Conservation (phyloP, 2,113 vertebrate species). For the Poeciliopsis occidentalis region DNA sequence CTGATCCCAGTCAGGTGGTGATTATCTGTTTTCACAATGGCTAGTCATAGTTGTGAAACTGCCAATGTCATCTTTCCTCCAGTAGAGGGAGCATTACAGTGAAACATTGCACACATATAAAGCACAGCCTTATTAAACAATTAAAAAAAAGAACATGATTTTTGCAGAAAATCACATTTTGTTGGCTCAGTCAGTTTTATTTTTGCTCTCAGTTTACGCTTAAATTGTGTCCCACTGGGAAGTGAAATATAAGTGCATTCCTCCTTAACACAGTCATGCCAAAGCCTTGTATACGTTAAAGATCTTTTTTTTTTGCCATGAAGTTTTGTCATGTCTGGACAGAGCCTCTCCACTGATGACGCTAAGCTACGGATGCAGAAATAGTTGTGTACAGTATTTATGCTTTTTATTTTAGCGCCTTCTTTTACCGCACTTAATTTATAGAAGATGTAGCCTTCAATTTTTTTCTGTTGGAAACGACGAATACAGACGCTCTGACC, state of each 20-base stretch:
- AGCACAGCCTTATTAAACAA: constrained; percentile 31
- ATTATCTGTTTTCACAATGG: constrained; percentile 1
- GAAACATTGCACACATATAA: constrained; percentile 51
- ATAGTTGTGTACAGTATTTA: constrained; percentile 88
- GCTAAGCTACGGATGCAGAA: constrained; percentile 59
- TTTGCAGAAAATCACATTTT: constrained; percentile 38
- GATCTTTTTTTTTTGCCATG: constrained; percentile 32
- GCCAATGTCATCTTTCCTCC: constrained; percentile 16
- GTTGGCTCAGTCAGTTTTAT: constrained; percentile 30
- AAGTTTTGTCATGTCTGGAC: constrained; percentile 21
- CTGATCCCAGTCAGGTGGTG: neutral
- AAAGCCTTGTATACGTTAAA: constrained; percentile 53
- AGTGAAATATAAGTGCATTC: constrained; percentile 41
- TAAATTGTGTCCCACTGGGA: constrained; percentile 32
- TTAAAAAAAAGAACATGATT: constrained; percentile 31
- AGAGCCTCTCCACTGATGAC: constrained; percentile 38
- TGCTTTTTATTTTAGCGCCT: constrained; percentile 79
- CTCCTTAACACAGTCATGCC: constrained; percentile 49
- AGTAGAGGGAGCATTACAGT: constrained; percentile 56
- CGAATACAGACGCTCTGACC: constrained; percentile 15
- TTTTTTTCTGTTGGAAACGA: constrained; percentile 37
- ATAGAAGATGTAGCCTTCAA: constrained; percentile 73
- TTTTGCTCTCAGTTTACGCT: constrained; percentile 40
- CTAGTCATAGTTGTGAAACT: constrained; percentile 4
- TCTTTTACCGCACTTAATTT: constrained; percentile 86